Percentiles rank a stretch among this genome's conserved stretches.
These are phyloP conservation scores for Atopsyche davidsoni DNA, from an alignment of 1,140 invertebrate species.

Conservation along the genomic window DNA sequence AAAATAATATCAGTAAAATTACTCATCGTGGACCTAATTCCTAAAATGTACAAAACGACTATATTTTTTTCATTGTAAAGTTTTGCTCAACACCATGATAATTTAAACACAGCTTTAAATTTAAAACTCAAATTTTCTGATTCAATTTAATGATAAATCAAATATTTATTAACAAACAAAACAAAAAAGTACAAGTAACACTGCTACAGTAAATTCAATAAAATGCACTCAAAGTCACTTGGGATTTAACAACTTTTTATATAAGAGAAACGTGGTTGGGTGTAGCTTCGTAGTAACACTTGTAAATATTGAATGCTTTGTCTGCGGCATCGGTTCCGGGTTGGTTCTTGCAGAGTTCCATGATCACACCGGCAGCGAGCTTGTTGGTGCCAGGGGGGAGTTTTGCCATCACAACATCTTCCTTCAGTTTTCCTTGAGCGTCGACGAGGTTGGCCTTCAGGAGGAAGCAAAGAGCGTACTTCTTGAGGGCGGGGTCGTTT, in stretches of 20 bases:
- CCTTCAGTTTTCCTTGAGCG: constrained; percentile 33
- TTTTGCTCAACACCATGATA: no score
- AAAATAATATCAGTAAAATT: no score
- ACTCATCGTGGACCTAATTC: no score
- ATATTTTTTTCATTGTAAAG: no score
- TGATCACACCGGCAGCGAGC: constrained; percentile 29
- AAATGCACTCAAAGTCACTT: background rate
- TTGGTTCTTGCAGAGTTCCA: constrained; percentile 32
- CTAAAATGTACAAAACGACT: no score
- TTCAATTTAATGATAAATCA: no score
- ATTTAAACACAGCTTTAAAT: no score
- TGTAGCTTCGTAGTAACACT: constrained; percentile 44
- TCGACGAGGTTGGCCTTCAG: constrained; percentile 34
- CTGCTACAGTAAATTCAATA: background rate
- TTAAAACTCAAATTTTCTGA: no score
- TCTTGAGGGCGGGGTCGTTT: constrained; percentile 33
- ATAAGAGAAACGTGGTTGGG: constrained; percentile 27
- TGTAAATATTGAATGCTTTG: constrained; percentile 44
- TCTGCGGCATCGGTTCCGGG: constrained; percentile 39
- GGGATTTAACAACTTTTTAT: constrained; percentile 7
- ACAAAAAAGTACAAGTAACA: background rate
- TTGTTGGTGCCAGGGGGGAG: constrained; percentile 31
- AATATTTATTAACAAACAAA: no score
- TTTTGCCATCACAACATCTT: constrained; percentile 35
- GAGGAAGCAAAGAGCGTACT: constrained; percentile 37